These are phyloP conservation scores for Uromys caudimaculatus DNA, from an alignment of 2,797 vertebrate species.

Conservation along the genomic window DNA sequence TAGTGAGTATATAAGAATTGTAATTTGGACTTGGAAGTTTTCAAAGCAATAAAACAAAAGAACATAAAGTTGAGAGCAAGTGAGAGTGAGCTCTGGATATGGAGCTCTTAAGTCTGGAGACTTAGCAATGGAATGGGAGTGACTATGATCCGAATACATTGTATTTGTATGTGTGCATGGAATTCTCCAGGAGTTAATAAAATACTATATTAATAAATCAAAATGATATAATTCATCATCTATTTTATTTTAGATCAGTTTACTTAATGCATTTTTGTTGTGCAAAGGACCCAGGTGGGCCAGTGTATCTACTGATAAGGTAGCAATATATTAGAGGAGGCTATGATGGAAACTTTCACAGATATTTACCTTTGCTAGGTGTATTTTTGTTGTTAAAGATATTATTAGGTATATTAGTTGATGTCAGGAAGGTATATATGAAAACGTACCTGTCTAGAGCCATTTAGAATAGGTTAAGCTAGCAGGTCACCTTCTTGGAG, in stretches of 20 bases:
- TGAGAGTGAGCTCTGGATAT: background rate
- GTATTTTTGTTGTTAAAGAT: background rate
- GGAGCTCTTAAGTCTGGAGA: no score
- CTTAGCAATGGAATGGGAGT: background rate
- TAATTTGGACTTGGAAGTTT: background rate
- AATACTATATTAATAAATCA: background rate
- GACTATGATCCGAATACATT: background rate
- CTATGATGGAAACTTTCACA: background rate
- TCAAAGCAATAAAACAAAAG: background rate
- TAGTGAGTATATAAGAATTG: background rate
- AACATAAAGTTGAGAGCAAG: background rate
- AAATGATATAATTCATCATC: background rate
- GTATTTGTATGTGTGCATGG: background rate
- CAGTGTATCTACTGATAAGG: background rate
- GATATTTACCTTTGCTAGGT: constrained; percentile 12
- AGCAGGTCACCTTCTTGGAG: no score
- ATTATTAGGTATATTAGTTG: constrained; percentile 23
- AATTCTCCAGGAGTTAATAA: background rate
- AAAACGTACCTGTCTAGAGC: background rate
- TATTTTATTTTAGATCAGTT: constrained; percentile 23
- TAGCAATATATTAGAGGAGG: background rate
- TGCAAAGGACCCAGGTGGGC: background rate
- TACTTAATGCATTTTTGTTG: background rate
- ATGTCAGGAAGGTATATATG: background rate
- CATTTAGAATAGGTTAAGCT: no score